phyloP scores from a whole-genome alignment of 2,113 vertebrate species.

The Andinoacara biseriatus region DNA sequence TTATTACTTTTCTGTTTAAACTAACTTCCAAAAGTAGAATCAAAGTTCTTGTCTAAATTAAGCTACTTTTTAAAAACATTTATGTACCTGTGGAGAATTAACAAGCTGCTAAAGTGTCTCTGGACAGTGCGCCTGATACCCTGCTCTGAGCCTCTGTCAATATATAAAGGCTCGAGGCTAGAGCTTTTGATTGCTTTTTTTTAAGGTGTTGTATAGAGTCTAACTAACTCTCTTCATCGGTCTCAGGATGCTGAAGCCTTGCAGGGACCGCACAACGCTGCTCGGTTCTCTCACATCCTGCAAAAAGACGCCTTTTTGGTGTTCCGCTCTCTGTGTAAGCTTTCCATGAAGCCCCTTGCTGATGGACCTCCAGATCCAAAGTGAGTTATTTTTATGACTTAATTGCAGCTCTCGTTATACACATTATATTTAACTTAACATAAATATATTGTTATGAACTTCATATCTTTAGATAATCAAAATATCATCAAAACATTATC shows the following conservation, averaged over 20 bases:
- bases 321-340: slow-evolving; percentile 95
- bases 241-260: slow-evolving; percentile 86
- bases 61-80: background rate
- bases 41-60: background rate
- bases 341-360: slow-evolving; percentile 97
- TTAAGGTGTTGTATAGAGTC: background rate
- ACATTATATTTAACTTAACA: background rate
- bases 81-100: background rate
- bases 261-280: slow-evolving; percentile 82
- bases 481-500: background rate
- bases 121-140: background rate
- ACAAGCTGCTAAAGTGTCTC: background rate
- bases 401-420: background rate
- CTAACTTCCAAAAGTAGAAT: background rate
- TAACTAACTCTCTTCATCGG: background rate
- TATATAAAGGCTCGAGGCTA: background rate
- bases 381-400: slow-evolving; percentile 74
- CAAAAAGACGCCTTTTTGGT: slow-evolving; percentile 98
- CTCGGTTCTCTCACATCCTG: slow-evolving; percentile 92
- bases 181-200: background rate
- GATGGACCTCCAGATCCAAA: slow-evolving; percentile 98
- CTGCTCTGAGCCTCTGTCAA: background rate
- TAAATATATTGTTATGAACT: background rate
- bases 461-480: background rate
- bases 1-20: background rate